A percentile compares a stretch with the other conserved stretches of the same genome.
phyloP scores from a whole-genome alignment of 2,888 invertebrate species.

The Notocelia uddmanniana region DNA sequence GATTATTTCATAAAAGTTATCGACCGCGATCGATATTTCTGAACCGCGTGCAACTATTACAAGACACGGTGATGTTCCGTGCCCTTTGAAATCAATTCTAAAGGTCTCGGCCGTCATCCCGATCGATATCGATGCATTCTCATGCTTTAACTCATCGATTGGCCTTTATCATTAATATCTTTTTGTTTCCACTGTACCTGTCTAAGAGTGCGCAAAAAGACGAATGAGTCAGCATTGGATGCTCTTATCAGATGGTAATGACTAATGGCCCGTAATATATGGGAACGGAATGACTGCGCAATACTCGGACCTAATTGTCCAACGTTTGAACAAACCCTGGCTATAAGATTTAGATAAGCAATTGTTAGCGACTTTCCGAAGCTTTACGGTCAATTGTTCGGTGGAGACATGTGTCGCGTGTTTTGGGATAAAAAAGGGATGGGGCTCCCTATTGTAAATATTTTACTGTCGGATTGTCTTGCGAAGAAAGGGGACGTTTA shows the following conservation, averaged over 20 bases:
- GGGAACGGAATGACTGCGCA: constrained; percentile 66
- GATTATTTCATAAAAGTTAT: constrained; percentile 28
- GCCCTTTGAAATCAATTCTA: constrained; percentile 43
- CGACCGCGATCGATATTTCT: constrained; percentile 30
- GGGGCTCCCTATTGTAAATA: constrained; percentile 32
- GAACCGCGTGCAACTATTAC: constrained; percentile 19
- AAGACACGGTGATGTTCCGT: constrained; percentile 31
- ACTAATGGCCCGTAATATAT: constrained; percentile 61
- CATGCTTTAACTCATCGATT: constrained; percentile 54
- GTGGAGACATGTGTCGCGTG: constrained; percentile 41
- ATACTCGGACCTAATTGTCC: constrained; percentile 66
- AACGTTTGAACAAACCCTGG: constrained; percentile 55
- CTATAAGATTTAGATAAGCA: constrained; percentile 65
- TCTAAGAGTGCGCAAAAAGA: constrained; percentile 67
- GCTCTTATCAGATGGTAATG: constrained; percentile 67
- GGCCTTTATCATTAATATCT: constrained; percentile 55
- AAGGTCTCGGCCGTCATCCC: constrained; percentile 43
- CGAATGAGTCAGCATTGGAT: constrained; percentile 61
- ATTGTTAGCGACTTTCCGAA: constrained; percentile 51
- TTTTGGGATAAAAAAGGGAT: constrained; percentile 41
- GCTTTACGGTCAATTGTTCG: constrained; percentile 51
- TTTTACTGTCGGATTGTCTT: constrained; percentile 38
- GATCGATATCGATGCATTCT: constrained; percentile 49
- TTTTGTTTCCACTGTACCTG: constrained; percentile 51
- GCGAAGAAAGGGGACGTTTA: constrained; percentile 34